Evolutionary conservation across 2,113 vertebrate species (phyloP).

Genomic region (Callopanchax toddi): DNA sequence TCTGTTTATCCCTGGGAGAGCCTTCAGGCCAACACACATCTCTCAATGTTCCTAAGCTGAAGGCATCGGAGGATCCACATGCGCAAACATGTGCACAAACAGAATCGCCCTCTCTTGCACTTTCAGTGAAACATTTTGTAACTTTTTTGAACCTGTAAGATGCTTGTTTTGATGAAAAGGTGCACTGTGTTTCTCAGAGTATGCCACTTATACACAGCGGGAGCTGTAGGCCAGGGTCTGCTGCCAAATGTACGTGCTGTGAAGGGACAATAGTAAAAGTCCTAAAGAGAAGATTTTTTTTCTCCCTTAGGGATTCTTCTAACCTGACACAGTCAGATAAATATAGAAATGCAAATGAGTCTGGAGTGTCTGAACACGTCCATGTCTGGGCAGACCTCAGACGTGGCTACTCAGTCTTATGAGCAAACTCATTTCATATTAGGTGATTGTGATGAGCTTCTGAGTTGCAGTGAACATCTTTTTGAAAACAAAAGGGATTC

Average conservation of each 20-base stretch:
- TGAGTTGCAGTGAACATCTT: no score
- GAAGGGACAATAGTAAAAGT: slow-evolving; percentile 23
- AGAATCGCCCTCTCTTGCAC: slow-evolving; percentile 19
- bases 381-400: neutral
- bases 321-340: neutral
- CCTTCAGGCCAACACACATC: slow-evolving; percentile 66
- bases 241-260: slow-evolving; percentile 18
- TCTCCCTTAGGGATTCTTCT: neutral
- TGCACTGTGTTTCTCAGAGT: slow-evolving; percentile 33
- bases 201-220: slow-evolving; percentile 32
- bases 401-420: neutral
- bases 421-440: neutral
- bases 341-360: neutral
- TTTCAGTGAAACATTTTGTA: slow-evolving; percentile 29
- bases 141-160: slow-evolving; percentile 30
- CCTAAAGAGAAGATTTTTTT: slow-evolving; percentile 10
- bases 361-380: neutral
- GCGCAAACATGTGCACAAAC: slow-evolving; percentile 11
- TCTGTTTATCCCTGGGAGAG: slow-evolving; percentile 69
- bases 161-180: slow-evolving; percentile 37
- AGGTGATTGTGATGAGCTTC: no score
- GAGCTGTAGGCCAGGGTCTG: no score
- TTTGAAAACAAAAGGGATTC: no score
- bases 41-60: slow-evolving; percentile 70
- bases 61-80: slow-evolving; percentile 38